Evolutionary conservation across 2,888 invertebrate species (phyloP).

Genomic region (Nephrotoma flavescens): DNA sequence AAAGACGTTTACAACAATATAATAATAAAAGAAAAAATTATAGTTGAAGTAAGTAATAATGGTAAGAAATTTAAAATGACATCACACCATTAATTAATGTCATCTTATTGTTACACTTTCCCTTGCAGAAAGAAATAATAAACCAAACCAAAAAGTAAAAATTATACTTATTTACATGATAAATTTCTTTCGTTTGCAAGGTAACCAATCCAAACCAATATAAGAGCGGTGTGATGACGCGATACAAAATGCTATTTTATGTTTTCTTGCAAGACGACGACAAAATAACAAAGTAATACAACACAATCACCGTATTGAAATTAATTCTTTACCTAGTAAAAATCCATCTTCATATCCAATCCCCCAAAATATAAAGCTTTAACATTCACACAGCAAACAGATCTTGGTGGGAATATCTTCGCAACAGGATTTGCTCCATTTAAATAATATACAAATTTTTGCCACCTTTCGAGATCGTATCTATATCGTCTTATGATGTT

Average conservation of each 20-base stretch:
- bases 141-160: not conserved
- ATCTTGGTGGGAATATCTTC: not conserved
- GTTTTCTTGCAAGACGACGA: too few relatives aligned
- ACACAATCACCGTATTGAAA: not conserved
- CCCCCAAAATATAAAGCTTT: not conserved
- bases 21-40: not conserved
- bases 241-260: not conserved
- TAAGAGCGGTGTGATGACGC: not conserved
- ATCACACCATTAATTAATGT: not conserved
- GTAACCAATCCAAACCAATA: not conserved
- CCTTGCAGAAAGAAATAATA: not conserved
- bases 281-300: not conserved
- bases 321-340: not conserved
- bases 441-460: not conserved
- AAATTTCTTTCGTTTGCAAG: not conserved
- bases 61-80: not conserved
- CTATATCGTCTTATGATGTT: not conserved
- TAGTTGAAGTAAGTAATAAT: not conserved
- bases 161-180: not conserved
- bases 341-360: not conserved
- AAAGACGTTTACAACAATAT: not conserved
- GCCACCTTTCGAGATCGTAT: not conserved
- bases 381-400: not conserved
- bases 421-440: not conserved
- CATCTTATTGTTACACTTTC: not conserved